Conservation (phyloP, 1,140 invertebrate species). For the Drosophila auraria region DNA sequence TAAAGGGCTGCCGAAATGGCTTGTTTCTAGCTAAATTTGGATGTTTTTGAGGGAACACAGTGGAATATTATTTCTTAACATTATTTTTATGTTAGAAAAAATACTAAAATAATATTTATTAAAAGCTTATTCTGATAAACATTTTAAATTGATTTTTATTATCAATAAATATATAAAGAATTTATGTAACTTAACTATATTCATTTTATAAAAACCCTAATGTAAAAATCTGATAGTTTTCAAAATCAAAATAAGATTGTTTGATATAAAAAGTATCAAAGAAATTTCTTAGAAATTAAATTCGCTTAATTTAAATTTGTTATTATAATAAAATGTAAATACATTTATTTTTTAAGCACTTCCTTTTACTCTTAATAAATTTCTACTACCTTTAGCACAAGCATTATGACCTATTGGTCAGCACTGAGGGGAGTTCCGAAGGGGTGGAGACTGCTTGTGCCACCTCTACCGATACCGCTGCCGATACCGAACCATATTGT, state of each 20-base stretch:
- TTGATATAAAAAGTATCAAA: too few relatives aligned
- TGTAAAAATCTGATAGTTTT: too few relatives aligned
- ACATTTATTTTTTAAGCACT: too few relatives aligned
- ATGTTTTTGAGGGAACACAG: background rate
- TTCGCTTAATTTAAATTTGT: too few relatives aligned
- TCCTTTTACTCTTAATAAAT: background rate
- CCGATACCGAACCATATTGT: constrained; percentile 69
- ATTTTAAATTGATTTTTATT: background rate
- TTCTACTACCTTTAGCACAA: background rate
- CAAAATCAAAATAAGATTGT: too few relatives aligned
- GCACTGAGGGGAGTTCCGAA: background rate
- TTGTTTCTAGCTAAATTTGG: background rate
- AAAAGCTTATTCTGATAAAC: background rate
- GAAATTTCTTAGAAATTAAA: too few relatives aligned
- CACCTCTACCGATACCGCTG: background rate
- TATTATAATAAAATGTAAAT: too few relatives aligned
- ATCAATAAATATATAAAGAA: background rate
- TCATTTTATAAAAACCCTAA: too few relatives aligned
- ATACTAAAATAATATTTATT: too few relatives aligned
- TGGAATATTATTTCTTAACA: background rate
- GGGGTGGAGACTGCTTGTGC: constrained; percentile 15
- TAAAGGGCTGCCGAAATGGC: background rate
- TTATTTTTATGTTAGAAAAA: background rate
- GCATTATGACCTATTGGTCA: background rate
- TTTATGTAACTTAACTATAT: too few relatives aligned